These are phyloP conservation scores for Ophioninae sp. DNA, from an alignment of 2,888 invertebrate genomes.

Conservation along the genomic window DNA sequence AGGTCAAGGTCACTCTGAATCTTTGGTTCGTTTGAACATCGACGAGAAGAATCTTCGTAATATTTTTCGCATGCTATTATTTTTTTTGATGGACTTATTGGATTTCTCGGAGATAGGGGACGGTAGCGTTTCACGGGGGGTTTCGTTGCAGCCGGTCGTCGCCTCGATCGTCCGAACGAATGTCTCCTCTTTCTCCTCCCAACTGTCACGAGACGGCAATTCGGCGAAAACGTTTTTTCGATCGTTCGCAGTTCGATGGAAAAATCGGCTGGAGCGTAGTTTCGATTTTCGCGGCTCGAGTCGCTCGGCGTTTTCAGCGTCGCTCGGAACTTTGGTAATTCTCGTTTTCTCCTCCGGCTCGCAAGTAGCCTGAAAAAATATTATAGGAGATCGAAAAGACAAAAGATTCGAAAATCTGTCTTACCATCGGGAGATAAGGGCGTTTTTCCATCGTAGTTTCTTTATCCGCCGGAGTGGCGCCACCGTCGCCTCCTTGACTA, in stretches of 20 bases:
- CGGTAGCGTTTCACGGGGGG: not conserved
- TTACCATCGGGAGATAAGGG: not conserved
- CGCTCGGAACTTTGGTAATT: not conserved
- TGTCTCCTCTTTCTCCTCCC: constrained; percentile 68
- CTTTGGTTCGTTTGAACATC: constrained; percentile 67
- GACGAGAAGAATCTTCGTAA: constrained; percentile 67
- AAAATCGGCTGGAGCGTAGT: constrained; percentile 59
- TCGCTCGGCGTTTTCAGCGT: constrained; percentile 7
- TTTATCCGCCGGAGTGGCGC: not conserved
- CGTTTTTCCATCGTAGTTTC: not conserved
- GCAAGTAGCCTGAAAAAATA: not conserved
- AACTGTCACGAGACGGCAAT: not conserved
- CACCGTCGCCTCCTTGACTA: constrained; percentile 54
- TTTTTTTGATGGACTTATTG: constrained; percentile 60
- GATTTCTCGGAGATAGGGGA: not conserved
- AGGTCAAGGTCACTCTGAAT: constrained; percentile 49
- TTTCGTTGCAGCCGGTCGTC: constrained; percentile 28
- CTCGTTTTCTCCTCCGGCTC: not conserved
- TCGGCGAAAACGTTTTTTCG: constrained; percentile 42
- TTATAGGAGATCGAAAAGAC: not conserved
- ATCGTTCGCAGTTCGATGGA: constrained; percentile 65
- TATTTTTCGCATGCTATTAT: constrained; percentile 57
- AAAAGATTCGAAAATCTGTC: no score
- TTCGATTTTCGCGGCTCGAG: constrained; percentile 47
- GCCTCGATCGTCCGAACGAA: constrained; percentile 68